Evolutionary conservation across 2,888 invertebrate species (phyloP).

Genomic region (Drosophila picticornis): DNA sequence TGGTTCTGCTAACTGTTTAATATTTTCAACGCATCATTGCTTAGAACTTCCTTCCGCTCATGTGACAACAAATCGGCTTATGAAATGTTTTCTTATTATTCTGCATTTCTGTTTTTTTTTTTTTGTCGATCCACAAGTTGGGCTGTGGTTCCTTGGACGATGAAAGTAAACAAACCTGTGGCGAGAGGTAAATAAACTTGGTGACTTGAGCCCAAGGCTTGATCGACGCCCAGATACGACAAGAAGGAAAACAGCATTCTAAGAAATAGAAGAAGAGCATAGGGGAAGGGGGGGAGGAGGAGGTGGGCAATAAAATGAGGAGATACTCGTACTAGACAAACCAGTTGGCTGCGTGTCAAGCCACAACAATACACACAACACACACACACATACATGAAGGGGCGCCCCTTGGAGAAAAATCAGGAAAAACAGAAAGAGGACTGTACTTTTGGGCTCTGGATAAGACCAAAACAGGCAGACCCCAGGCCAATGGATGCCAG

Average conservation of each 20-base stretch:
- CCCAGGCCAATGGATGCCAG: slow-evolving; percentile 60
- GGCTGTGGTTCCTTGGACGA: slow-evolving; percentile 17
- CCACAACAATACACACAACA: slow-evolving; percentile 30
- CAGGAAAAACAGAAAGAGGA: slow-evolving; percentile 71
- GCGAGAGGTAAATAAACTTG: slow-evolving; percentile 72
- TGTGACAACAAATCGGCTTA: slow-evolving; percentile 64
- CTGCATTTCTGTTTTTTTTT: background rate
- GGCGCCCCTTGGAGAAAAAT: slow-evolving; percentile 70
- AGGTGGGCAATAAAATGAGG: slow-evolving; percentile 58
- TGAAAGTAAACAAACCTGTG: slow-evolving; percentile 57
- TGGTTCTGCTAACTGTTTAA: slow-evolving; percentile 30
- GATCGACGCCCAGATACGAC: slow-evolving; percentile 52
- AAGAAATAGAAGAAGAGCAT: slow-evolving; percentile 59
- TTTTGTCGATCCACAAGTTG: slow-evolving; percentile 13
- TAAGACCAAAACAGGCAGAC: slow-evolving; percentile 10
- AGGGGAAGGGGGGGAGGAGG: slow-evolving; percentile 15
- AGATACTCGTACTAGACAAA: slow-evolving; percentile 75
- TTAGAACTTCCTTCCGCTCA: slow-evolving; percentile 69
- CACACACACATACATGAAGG: slow-evolving; percentile 25
- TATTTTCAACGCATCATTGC: slow-evolving; percentile 69
- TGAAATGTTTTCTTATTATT: slow-evolving; percentile 44
- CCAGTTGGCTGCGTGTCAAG: slow-evolving; percentile 61
- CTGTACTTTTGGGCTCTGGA: slow-evolving; percentile 63
- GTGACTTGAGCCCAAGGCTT: slow-evolving; percentile 39
- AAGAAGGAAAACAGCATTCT: slow-evolving; percentile 69